phyloP scores from a whole-genome alignment of 1,140 invertebrate genomes.

The Drosophila biarmipes region DNA sequence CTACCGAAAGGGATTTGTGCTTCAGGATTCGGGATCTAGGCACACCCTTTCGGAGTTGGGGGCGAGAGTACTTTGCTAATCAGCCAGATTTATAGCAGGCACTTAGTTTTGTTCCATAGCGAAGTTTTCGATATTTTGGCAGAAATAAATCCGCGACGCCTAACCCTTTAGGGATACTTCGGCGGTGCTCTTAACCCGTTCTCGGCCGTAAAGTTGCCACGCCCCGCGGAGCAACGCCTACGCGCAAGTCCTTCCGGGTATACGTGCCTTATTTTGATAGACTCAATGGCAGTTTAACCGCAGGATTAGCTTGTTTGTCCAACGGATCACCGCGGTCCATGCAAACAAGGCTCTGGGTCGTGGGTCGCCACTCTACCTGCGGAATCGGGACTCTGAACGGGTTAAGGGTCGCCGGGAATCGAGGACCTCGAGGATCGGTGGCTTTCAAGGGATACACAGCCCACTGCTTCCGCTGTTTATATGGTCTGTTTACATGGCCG shows the following conservation, averaged over 20 bases:
- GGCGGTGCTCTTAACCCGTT: constrained; percentile 60
- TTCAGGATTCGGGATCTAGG: constrained; percentile 14
- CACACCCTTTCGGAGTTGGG: constrained; percentile 5
- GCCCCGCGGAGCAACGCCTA: constrained; percentile 25
- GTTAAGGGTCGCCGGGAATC: constrained; percentile 41
- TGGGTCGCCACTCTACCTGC: constrained; percentile 16
- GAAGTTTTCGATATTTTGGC: constrained; percentile 46
- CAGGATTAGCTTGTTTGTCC: constrained; percentile 82
- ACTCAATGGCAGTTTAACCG: constrained; percentile 84
- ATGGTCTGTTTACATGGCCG: constrained; percentile 72
- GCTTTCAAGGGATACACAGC: neutral
- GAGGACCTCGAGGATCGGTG: neutral
- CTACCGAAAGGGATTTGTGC: constrained; percentile 35
- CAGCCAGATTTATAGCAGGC: constrained; percentile 75
- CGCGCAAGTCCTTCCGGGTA: constrained; percentile 72
- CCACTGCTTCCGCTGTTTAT: constrained; percentile 74
- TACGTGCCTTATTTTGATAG: constrained; percentile 71
- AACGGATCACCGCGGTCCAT: constrained; percentile 71
- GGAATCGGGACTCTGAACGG: constrained; percentile 39
- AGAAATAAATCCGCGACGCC: constrained; percentile 59
- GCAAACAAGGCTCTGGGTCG: constrained; percentile 62
- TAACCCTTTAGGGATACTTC: constrained; percentile 55
- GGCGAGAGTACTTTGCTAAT: constrained; percentile 81
- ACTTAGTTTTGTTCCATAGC: constrained; percentile 75
- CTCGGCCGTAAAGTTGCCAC: constrained; percentile 54